Conservation (phyloP, 2,888 invertebrate species). For the Morpho deidamia region DNA sequence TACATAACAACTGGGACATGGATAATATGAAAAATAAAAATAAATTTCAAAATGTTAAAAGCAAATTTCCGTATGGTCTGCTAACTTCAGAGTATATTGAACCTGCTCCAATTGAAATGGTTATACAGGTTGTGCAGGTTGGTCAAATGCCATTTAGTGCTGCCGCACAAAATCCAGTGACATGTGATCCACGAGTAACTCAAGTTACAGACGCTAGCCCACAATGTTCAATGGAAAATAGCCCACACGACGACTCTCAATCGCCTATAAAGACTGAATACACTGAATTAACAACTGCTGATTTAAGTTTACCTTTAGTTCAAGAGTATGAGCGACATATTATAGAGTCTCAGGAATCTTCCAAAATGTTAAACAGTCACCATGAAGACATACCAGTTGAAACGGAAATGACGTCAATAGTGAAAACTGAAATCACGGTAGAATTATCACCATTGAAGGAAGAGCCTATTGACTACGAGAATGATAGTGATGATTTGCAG, state of each 20-base stretch:
- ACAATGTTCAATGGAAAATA: slow-evolving; percentile 61
- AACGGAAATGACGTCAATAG: slow-evolving; percentile 34
- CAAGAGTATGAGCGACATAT: slow-evolving; percentile 50
- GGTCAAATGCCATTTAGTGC: slow-evolving; percentile 67
- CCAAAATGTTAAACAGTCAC: slow-evolving; percentile 29
- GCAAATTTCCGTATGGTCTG: slow-evolving; percentile 59
- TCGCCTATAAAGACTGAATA: slow-evolving; percentile 62
- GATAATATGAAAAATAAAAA: slow-evolving; percentile 32
- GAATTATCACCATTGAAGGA: slow-evolving; percentile 45
- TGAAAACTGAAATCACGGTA: slow-evolving; percentile 51
- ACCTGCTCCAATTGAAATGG: slow-evolving; percentile 56
- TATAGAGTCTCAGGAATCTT: slow-evolving; percentile 35
- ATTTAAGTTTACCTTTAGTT: slow-evolving; percentile 52
- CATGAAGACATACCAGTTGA: slow-evolving; percentile 45
- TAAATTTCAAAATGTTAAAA: slow-evolving; percentile 9
- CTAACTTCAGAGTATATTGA: slow-evolving; percentile 79
- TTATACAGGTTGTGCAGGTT: slow-evolving; percentile 80
- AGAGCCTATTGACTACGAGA: slow-evolving; percentile 33
- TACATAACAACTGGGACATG: slow-evolving; percentile 36
- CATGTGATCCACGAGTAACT: slow-evolving; percentile 67
- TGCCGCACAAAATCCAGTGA: slow-evolving; percentile 66
- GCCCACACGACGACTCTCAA: slow-evolving; percentile 52
- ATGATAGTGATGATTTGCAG: slow-evolving; percentile 34
- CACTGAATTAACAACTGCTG: slow-evolving; percentile 67
- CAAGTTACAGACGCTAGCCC: slow-evolving; percentile 67